Evolutionary conservation across 2,888 invertebrate species (phyloP), one percentile per base, ranked within the genome.

Genomic region (Eupithecia insigniata): DNA sequence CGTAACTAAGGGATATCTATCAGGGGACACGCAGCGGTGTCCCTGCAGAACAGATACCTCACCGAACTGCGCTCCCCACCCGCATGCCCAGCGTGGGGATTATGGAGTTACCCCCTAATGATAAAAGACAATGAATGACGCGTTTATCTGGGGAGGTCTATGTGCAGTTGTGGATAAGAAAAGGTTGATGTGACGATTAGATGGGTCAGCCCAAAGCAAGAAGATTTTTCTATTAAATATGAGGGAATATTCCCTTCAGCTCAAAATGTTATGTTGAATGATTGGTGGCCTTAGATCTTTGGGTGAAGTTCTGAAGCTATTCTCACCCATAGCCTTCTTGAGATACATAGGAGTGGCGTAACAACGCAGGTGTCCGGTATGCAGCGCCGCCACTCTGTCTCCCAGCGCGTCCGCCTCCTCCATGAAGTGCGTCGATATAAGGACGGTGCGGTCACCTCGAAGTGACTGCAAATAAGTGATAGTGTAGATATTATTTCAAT

Each of bases 351-450:
- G 95, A 2, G 98, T 97, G 34, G 98, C 99, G 86, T 96, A 96
- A 85, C 97, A 97, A 79, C 96, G 95, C 66, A 98, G 90, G 46
- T 87, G 88, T 22, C 98, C 98, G 71, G 95, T 92, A 78, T 97
- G 96, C 90, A 99, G 96, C 76, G 99, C 98, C 0, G 97, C 98
- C 79, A 99, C 97, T 82, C 97, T 96, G 90, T 99, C 98, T 0
- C 98, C 98, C 4, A 99, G 95, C 58, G 97, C 96, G 89, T 99
- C 98, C 5, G 98, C 98, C 89, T 99, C 99, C 90, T 99, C 99
- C 98, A 99, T 98, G 89, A 97, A 98, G 91, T 99, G 99, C 0
- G 99, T 99, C 18, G 98, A 97, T 67, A 99, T 95, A 18, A 99
- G 90, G 79, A 99, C 97, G 0, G 98, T 98, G 79, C 97, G 96